A percentile compares a stretch with the other conserved stretches of the same genome.
Evolutionary conservation across 2,113 vertebrate genomes (phyloP).

Genomic region (Forbesichthys agassizii): DNA sequence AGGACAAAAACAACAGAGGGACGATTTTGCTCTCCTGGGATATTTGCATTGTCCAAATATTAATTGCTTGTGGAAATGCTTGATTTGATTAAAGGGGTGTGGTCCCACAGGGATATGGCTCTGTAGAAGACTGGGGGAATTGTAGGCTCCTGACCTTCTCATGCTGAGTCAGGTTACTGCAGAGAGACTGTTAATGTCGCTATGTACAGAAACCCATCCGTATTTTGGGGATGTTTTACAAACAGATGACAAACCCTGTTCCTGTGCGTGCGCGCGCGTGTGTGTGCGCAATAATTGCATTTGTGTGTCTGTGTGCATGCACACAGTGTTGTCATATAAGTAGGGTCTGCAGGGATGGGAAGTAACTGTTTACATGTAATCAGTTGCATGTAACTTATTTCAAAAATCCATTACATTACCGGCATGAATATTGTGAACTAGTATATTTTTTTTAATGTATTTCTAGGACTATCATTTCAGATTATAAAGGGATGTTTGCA

Average conservation of each 20-base stretch:
- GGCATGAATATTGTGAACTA: no score
- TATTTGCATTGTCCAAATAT: constrained; percentile 49
- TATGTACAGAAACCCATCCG: not conserved
- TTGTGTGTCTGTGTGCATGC: not conserved
- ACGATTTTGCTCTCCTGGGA: constrained; percentile 37
- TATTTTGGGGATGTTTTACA: not conserved
- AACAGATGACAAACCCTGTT: not conserved
- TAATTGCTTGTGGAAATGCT: constrained; percentile 59
- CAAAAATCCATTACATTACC: no score
- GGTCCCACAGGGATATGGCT: constrained; percentile 23
- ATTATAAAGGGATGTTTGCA: no score
- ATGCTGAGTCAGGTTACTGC: constrained; percentile 20
- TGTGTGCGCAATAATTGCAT: not conserved
- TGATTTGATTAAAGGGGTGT: constrained; percentile 51
- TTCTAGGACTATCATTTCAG: no score
- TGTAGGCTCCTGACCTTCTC: constrained; percentile 45
- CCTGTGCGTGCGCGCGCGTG: no score
- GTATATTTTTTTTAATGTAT: no score
- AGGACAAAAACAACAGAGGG: constrained; percentile 22
- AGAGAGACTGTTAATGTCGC: not conserved
- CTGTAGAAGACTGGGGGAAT: constrained; percentile 17
- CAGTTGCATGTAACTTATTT: no score
- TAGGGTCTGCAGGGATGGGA: no score
- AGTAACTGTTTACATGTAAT: no score
- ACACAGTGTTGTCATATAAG: no score